Evolutionary conservation across 2,888 invertebrate species (phyloP), one percentile per base, ranked within the genome.

Genomic region (Erebia epiphron): DNA sequence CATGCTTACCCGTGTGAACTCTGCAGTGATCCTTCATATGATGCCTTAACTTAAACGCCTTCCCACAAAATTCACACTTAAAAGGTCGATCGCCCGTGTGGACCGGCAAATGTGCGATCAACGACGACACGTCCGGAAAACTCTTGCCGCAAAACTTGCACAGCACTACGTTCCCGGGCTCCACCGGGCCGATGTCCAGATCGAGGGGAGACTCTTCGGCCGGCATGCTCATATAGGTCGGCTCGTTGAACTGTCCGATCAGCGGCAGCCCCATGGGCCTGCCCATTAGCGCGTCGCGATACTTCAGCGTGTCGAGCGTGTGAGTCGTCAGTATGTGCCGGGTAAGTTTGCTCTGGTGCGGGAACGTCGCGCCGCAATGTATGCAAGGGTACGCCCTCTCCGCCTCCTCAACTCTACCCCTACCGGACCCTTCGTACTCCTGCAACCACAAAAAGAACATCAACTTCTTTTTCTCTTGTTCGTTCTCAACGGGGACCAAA

Each of bases 1-100:
- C n/a, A 56, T 49, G 88, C 94, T 94, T 90, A 95, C 95, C 98
- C 80, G 98, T 98, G 89, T 98, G 98, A 76, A 98, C 98, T 84
- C 98, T 96, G 94, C 97, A 98, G 88, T 98, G 98, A 94, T 98
- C 98, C 93, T 98, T 98, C 98, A 98, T 98, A 94, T 98, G 98
- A 89, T 98, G 98, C 75, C 98, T 95, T 84, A 98, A 94, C 89
- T 98, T 98, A 94, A 98, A 98, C 80, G 98, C 98, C 93, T 98
- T 98, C 77, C 98, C 98, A 92, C 98, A 98, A 94, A 97, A 98
- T 90, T 98, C 98, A 94, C 98, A 98, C 93, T 97, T 98, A 92
- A 98, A 98, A 72, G 98, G 98, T 84, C 98, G 94, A 86, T 98
- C 98, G 78, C 98, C 98, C 72, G 98, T 98, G 90, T 98, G 98